These are phyloP conservation scores for Drosophila chauvacae DNA, from an alignment of 1,140 invertebrate genomes.

Conservation along the genomic window DNA sequence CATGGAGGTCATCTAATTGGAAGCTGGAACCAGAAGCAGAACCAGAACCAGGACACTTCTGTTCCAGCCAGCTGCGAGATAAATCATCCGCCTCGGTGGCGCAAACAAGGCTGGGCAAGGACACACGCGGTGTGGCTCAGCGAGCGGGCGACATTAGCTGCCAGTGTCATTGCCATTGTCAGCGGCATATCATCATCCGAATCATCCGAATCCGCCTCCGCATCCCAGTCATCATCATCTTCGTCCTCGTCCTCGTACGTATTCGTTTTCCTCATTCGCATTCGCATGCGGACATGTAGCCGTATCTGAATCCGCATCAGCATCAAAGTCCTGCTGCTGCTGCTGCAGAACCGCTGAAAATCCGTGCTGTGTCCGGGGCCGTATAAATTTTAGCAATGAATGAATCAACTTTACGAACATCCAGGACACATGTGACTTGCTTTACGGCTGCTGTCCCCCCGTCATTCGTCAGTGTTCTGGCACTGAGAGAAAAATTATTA, in stretches of 20 bases:
- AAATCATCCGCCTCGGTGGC: constrained; percentile 67
- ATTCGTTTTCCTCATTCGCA: constrained; percentile 12
- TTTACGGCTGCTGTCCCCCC: constrained; percentile 46
- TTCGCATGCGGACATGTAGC: background rate
- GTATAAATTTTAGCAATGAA: constrained; percentile 78
- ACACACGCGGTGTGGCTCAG: constrained; percentile 60
- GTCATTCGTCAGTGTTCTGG: constrained; percentile 9
- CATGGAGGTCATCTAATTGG: constrained; percentile 55
- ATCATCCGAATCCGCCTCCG: constrained; percentile 11
- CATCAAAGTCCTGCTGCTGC: constrained; percentile 30
- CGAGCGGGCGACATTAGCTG: constrained; percentile 60
- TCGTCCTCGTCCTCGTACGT: background rate
- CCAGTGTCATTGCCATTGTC: constrained; percentile 61
- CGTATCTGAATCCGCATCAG: constrained; percentile 41
- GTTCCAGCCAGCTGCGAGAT: constrained; percentile 58
- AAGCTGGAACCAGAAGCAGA: constrained; percentile 2
- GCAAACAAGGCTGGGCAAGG: constrained; percentile 25
- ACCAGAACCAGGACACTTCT: constrained; percentile 22
- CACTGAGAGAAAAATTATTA: constrained; percentile 9
- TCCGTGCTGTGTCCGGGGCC: constrained; percentile 46
- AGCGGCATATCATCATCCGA: constrained; percentile 56
- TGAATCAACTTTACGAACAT: constrained; percentile 80
- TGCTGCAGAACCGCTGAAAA: constrained; percentile 43
- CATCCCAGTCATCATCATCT: constrained; percentile 13
- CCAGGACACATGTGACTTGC: constrained; percentile 67